Evolutionary conservation across 2,888 invertebrate species (phyloP).

Genomic region (Fissipunctia ypsillon): DNA sequence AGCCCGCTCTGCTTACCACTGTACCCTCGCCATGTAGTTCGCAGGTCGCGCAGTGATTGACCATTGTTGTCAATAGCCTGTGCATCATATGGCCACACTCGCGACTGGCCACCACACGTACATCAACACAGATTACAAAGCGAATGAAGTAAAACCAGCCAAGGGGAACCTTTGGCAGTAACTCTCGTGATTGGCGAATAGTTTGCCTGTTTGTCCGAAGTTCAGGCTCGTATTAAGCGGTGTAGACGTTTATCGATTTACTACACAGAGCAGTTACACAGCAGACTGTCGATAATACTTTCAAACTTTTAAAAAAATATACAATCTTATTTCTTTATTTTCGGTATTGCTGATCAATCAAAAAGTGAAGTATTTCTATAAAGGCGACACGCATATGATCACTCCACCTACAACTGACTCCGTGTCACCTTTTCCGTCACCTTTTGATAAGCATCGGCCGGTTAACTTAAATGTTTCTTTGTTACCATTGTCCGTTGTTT

Average conservation of each 20-base stretch:
- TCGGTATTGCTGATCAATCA: neutral
- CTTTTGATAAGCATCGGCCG: constrained; percentile 70
- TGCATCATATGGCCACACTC: constrained; percentile 57
- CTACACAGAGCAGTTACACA: neutral
- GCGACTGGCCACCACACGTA: constrained; percentile 28
- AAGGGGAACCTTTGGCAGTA: neutral
- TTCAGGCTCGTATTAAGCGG: neutral
- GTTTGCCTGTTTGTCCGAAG: neutral
- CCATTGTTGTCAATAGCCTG: constrained; percentile 72
- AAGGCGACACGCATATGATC: neutral
- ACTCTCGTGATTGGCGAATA: neutral
- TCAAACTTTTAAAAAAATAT: too few relatives aligned
- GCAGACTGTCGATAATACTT: neutral
- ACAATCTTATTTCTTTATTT: neutral
- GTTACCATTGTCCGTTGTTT: constrained; percentile 69
- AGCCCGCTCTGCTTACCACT: constrained; percentile 26
- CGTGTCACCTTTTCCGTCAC: constrained; percentile 20
- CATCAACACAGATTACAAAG: constrained; percentile 1
- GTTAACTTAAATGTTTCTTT: constrained; percentile 72
- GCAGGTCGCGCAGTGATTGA: constrained; percentile 70
- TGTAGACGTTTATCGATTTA: neutral
- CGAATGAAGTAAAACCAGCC: neutral
- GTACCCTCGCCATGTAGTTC: constrained; percentile 43
- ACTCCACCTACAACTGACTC: constrained; percentile 15
- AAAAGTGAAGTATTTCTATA: neutral